These are phyloP conservation scores for Gobiocypris rarus DNA, from an alignment of 2,113 vertebrate species.

Conservation along the genomic window DNA sequence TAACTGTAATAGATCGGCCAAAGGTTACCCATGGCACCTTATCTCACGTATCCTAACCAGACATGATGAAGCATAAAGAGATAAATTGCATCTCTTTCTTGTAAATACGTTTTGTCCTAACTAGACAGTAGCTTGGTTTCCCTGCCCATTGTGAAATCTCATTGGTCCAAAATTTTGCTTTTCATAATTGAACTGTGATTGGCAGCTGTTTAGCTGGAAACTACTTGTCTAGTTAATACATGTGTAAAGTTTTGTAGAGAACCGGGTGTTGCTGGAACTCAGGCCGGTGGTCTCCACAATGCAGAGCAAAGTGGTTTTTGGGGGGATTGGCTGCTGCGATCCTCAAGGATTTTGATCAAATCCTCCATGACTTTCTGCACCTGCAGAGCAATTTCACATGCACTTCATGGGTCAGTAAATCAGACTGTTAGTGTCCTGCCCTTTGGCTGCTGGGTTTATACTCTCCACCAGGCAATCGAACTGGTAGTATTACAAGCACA, in stretches of 20 bases:
- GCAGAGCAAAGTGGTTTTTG: background rate
- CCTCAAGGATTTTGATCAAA: slow-evolving; percentile 15
- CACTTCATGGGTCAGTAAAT: slow-evolving; percentile 33
- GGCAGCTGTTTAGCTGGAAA: background rate
- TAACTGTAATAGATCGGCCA: background rate
- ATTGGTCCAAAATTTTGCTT: background rate
- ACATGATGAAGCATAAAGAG: background rate
- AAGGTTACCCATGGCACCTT: background rate
- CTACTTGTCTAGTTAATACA: background rate
- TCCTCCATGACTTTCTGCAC: slow-evolving; percentile 9
- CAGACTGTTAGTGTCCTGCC: slow-evolving; percentile 6
- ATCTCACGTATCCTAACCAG: background rate
- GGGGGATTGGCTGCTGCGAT: background rate
- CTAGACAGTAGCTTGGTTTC: background rate
- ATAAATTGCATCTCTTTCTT: background rate
- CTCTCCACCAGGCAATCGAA: slow-evolving; percentile 25
- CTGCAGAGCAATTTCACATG: slow-evolving; percentile 32
- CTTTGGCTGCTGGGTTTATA: slow-evolving; percentile 14
- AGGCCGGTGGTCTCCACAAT: background rate
- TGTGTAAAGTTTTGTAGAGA: background rate
- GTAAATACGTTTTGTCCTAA: background rate
- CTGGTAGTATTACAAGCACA: background rate
- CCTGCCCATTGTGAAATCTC: background rate
- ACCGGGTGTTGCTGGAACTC: background rate
- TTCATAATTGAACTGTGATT: background rate